Evolutionary conservation across 2,888 invertebrate genomes (phyloP).

Genomic region (Agonopterix subpropinquella): DNA sequence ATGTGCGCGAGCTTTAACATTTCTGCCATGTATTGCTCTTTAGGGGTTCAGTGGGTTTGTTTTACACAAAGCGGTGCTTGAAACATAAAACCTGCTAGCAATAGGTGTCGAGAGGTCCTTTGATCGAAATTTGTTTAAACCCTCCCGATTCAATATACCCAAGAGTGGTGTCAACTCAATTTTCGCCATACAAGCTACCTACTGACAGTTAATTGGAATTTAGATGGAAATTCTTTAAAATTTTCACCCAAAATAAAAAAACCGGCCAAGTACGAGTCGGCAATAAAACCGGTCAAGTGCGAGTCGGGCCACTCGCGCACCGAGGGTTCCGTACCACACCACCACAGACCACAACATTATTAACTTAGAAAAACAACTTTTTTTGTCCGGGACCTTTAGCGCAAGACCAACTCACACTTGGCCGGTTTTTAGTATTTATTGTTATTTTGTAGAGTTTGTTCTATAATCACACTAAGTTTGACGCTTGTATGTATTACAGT

Average conservation of each 20-base stretch:
- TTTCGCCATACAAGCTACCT: background rate
- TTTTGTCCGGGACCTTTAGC: too few relatives aligned
- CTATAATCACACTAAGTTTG: too few relatives aligned
- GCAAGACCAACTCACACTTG: too few relatives aligned
- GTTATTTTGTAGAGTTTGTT: too few relatives aligned
- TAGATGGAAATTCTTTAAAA: background rate
- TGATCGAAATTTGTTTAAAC: background rate
- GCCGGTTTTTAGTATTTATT: too few relatives aligned
- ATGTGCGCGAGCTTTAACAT: constrained; percentile 21
- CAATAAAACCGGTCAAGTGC: too few relatives aligned
- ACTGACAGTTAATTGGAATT: background rate
- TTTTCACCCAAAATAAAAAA: background rate
- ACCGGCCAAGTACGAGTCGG: too few relatives aligned
- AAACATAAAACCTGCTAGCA: background rate
- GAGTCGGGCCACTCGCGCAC: too few relatives aligned
- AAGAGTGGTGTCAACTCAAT: background rate
- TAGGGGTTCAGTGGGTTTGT: constrained; percentile 7
- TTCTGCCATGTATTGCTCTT: constrained; percentile 22
- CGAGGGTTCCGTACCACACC: too few relatives aligned
- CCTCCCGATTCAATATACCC: background rate
- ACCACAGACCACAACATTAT: too few relatives aligned
- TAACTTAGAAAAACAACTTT: too few relatives aligned
- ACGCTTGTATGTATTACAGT: too few relatives aligned
- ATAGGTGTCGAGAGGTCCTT: background rate
- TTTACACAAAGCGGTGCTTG: constrained; percentile 3